Conservation (phyloP, 1,140 invertebrate genomes). For the Caenorhabditis remanei region DNA sequence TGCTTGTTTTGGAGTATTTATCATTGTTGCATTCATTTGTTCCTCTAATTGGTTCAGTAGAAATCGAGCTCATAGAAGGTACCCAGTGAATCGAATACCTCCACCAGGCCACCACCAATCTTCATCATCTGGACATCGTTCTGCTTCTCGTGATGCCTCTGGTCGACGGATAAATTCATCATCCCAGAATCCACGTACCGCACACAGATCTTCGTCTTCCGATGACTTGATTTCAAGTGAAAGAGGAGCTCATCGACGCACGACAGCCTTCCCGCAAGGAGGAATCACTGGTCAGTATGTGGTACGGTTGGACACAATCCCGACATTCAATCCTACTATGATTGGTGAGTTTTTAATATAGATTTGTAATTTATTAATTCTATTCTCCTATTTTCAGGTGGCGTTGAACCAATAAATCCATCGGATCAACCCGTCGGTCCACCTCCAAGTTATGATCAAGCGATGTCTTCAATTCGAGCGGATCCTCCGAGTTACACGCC, state of each 20-base stretch:
- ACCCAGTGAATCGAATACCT: not conserved
- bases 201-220: constrained; percentile 20
- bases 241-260: constrained; percentile 24
- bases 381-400: constrained; percentile 27
- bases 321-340: constrained; percentile 60
- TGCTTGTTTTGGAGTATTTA: not conserved
- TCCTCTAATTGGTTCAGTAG: constrained; percentile 37
- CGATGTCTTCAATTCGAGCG: constrained; percentile 27
- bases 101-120: not conserved
- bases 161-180: not conserved
- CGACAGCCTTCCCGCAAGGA: constrained; percentile 4
- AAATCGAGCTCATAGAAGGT: not conserved
- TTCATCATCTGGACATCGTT: not conserved
- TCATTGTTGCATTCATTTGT: constrained; percentile 25
- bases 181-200: not conserved
- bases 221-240: constrained; percentile 35
- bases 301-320: constrained; percentile 59
- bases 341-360: constrained; percentile 38
- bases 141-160: not conserved
- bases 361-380: not conserved
- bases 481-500: constrained; percentile 30
- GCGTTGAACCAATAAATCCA: constrained; percentile 35
- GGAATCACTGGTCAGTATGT: constrained; percentile 49
- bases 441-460: constrained; percentile 57
- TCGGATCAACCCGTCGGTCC: constrained; percentile 1